These are phyloP conservation scores for Fistularia tabacaria DNA, from an alignment of 2,797 vertebrate species.

Conservation along the genomic window DNA sequence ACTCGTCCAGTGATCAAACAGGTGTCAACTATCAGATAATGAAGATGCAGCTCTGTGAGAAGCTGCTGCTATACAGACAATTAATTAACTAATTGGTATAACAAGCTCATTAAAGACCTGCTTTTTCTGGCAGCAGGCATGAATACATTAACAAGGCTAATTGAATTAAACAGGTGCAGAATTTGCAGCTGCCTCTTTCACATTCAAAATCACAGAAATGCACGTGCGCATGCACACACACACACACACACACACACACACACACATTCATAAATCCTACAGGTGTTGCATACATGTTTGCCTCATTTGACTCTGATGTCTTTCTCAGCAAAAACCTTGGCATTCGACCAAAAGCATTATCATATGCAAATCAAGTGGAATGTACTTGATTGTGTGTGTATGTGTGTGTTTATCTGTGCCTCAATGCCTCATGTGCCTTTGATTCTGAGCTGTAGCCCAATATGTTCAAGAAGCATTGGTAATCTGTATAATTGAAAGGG, in stretches of 20 bases:
- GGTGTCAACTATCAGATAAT: slow-evolving; percentile 79
- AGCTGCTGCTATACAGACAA: slow-evolving; percentile 73
- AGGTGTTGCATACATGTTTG: slow-evolving; percentile 59
- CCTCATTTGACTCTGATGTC: slow-evolving; percentile 69
- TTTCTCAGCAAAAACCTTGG: slow-evolving; percentile 69
- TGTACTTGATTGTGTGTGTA: slow-evolving; percentile 20
- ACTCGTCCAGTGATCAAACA: slow-evolving; percentile 66
- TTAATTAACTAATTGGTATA: slow-evolving; percentile 86
- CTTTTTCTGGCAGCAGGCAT: slow-evolving; percentile 75
- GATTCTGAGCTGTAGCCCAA: slow-evolving; percentile 62
- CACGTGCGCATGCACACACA: background rate
- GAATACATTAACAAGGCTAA: slow-evolving; percentile 82
- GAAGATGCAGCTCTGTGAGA: slow-evolving; percentile 77
- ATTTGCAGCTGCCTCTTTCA: slow-evolving; percentile 75
- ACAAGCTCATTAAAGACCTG: slow-evolving; percentile 77
- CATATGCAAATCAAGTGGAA: slow-evolving; percentile 69
- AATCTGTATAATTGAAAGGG: slow-evolving; percentile 60
- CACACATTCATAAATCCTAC: slow-evolving; percentile 51
- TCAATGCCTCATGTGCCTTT: slow-evolving; percentile 57
- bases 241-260: slow-evolving; percentile 20
- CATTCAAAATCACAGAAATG: slow-evolving; percentile 8
- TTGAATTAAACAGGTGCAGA: slow-evolving; percentile 83
- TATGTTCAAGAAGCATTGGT: slow-evolving; percentile 46
- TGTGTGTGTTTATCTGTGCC: slow-evolving; percentile 39
- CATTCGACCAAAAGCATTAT: slow-evolving; percentile 69